Evolutionary conservation across 2,888 invertebrate species (phyloP).

Genomic region (Teinopalpus imperialis): DNA sequence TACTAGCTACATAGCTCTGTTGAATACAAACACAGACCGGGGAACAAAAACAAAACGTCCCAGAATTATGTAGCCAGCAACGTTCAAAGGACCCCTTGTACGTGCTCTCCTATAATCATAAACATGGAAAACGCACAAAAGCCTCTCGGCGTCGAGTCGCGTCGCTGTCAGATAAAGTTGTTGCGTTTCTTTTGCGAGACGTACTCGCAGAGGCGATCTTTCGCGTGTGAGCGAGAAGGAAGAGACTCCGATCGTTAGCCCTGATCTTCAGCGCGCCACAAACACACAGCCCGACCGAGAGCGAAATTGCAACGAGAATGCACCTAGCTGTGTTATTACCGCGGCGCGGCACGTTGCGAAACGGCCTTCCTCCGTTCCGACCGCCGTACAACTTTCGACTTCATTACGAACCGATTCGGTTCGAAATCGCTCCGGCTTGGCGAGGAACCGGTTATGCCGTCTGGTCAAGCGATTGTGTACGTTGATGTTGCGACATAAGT

Average conservation of each 20-base stretch:
- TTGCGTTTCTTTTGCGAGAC: constrained; percentile 77
- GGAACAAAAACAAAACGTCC: constrained; percentile 66
- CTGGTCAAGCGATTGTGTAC: constrained; percentile 72
- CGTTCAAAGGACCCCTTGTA: constrained; percentile 76
- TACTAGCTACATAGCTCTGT: constrained; percentile 33
- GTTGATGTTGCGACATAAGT: constrained; percentile 71
- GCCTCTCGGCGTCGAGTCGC: constrained; percentile 75
- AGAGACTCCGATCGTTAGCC: constrained; percentile 78
- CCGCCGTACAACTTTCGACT: constrained; percentile 42
- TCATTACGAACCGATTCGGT: constrained; percentile 42
- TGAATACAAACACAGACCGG: constrained; percentile 50
- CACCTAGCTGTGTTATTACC: constrained; percentile 81
- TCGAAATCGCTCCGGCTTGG: constrained; percentile 40
- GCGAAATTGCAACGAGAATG: constrained; percentile 82
- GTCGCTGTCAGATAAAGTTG: constrained; percentile 79
- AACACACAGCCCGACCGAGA: constrained; percentile 82
- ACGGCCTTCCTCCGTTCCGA: constrained; percentile 51
- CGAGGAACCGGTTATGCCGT: constrained; percentile 68
- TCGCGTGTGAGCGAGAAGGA: constrained; percentile 58
- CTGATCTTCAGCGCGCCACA: constrained; percentile 82
- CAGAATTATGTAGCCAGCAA: constrained; percentile 62
- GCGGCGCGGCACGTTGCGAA: constrained; percentile 54
- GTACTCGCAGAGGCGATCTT: constrained; percentile 39
- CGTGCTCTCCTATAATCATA: constrained; percentile 79
- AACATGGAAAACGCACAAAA: constrained; percentile 81